These are phyloP conservation scores for Reinhardtius hippoglossoides DNA, from an alignment of 2,113 vertebrate species.

Conservation along the genomic window DNA sequence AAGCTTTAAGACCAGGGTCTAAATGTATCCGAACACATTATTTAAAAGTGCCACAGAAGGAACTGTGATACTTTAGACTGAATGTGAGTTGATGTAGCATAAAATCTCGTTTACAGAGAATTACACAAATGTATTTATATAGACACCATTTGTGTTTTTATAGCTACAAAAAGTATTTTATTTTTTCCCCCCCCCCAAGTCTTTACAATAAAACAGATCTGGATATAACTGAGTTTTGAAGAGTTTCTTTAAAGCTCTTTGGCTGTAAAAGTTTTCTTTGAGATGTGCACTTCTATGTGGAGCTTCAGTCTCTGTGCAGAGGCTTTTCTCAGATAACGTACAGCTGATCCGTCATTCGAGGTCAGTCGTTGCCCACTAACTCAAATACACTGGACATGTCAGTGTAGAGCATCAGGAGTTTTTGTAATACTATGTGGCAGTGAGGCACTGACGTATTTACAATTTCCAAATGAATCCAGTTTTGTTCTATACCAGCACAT, in stretches of 20 bases:
- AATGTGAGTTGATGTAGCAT: neutral
- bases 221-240: neutral
- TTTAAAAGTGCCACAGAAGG: neutral
- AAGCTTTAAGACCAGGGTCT: neutral
- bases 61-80: neutral
- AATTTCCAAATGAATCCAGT: slow-evolving; percentile 4
- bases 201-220: neutral
- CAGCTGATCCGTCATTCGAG: neutral
- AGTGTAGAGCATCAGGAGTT: neutral
- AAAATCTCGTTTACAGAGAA: neutral
- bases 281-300: neutral
- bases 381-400: neutral
- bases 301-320: neutral
- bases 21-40: neutral
- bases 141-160: neutral
- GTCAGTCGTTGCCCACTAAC: slow-evolving; percentile 8
- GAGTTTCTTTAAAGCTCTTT: neutral
- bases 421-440: neutral
- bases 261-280: neutral
- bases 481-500: slow-evolving; percentile 10
- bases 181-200: neutral
- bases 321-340: neutral
- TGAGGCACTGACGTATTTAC: slow-evolving; percentile 3
- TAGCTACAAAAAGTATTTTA: too few relatives aligned
- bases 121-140: neutral